Percentiles rank a stretch among this genome's conserved stretches.
Conservation (phyloP, 2,888 invertebrate species). For the Caenorhabditis wallacei region DNA sequence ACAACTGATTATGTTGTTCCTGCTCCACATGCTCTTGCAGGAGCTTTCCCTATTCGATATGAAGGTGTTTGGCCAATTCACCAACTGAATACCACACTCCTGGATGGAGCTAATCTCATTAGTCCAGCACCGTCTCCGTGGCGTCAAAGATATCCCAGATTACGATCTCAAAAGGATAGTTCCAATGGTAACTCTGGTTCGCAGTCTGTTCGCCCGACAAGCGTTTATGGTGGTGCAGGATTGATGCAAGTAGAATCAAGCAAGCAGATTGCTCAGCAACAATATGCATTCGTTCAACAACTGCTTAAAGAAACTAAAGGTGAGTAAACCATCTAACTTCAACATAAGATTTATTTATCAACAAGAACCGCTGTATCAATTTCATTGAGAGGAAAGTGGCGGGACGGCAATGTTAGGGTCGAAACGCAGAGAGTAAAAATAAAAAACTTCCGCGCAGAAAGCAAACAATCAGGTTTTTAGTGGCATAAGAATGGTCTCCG, state of each 20-base stretch:
- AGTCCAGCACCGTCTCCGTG: constrained; percentile 79
- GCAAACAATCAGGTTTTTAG: too few species aligned
- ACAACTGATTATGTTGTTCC: constrained; percentile 88
- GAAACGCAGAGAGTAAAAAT: too few species aligned
- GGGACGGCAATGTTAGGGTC: too few species aligned
- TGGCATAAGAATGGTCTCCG: too few species aligned
- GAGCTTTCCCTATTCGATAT: constrained; percentile 68
- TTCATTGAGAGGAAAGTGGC: too few species aligned
- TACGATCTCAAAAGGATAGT: constrained; percentile 53
- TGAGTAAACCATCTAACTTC: too few species aligned
- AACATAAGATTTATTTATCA: too few species aligned
- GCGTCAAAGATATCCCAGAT: constrained; percentile 77
- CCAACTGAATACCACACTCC: constrained; percentile 87
- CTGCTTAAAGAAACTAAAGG: constrained; percentile 90
- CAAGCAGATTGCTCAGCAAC: constrained; percentile 92
- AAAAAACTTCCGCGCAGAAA: too few species aligned
- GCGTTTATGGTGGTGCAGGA: constrained; percentile 72
- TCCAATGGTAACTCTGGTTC: constrained; percentile 43
- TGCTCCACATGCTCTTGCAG: constrained; percentile 88
- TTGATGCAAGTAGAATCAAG: constrained; percentile 86
- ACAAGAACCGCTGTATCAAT: too few species aligned
- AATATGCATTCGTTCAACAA: constrained; percentile 98
- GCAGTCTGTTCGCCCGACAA: constrained; percentile 60
- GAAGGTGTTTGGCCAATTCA: constrained; percentile 89
- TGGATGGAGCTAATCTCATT: constrained; percentile 87